Base-by-base conservation (phyloP, 23 tunicate genomes). In the Botrylloides violaceus region DNA sequence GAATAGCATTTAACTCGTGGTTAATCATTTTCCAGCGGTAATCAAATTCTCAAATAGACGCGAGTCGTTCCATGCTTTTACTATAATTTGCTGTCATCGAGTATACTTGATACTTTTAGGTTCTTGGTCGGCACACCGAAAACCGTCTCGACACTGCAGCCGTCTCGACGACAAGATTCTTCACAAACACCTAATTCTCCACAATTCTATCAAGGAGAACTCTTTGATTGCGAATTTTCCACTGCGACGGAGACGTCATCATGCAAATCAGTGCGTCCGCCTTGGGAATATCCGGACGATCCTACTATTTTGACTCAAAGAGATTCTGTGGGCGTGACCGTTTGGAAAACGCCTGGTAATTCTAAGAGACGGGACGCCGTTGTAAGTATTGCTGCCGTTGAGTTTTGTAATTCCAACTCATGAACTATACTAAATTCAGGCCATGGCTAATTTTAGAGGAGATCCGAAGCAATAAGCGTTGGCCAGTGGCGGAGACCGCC, bases 221-320 rank as follows among this genome's bases (percentile, higher is more conserved):
- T 68, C 12, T 68, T 68, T 22, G 36, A 55, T 36, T 68, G 74
- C 30, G 56, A 36, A 12, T 68, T 68, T 23, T 23, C 74, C 4
- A 24, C 9, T 19, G 18, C 23, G 22, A 31, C n/a, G 19, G 32
- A 37, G 37, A 5, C 21, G 18, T 43, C 74, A 4, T 4, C 21
- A 12, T 68, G 74, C 32, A 68, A 37, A 15, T 68, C 74, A 68
- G 47, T 68, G 20, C 22, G 27, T 68, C 74, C 74, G 1, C 32
- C 23, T 19, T 12, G n/a, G 20, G 74, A 68, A 4, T 5, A 23
- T 24, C 58, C 70, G 19, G 36, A 43, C 22, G 74, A 68, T 37
- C 58, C 58, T 0, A 36, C 56, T 0, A 21, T 43, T 2, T n/a
- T 68, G 56, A 68, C 47, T 9, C n/a, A 38, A 0, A 2, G 58